phyloP scores from a whole-genome alignment of 2,113 vertebrate genomes.

The Dasyurus viverrinus region DNA sequence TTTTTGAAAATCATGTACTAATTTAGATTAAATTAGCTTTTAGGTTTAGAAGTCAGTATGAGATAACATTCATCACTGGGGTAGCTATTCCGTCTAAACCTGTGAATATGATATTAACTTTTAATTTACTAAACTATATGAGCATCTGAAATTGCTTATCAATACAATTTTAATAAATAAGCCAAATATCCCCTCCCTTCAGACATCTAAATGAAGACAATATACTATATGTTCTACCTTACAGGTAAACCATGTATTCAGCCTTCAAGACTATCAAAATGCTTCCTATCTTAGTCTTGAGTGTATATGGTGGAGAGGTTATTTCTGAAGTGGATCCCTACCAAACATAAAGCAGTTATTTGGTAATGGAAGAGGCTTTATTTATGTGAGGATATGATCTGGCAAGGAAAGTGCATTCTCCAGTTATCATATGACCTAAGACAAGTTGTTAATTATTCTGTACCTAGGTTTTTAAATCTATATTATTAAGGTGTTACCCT shows the following conservation, averaged over 20 bases:
- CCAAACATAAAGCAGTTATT: background rate
- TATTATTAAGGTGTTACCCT: background rate
- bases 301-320: background rate
- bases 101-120: background rate
- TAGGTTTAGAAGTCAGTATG: constrained; percentile 43
- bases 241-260: background rate
- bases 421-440: background rate
- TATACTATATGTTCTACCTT: background rate
- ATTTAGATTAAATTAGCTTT: constrained; percentile 18
- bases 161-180: background rate
- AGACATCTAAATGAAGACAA: background rate
- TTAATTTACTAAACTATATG: background rate
- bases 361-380: background rate
- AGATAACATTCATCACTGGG: background rate
- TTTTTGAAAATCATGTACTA: constrained; percentile 4
- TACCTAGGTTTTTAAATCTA: background rate
- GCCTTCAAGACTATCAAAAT: background rate
- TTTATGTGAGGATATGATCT: background rate
- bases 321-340: background rate
- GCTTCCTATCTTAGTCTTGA: background rate
- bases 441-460: background rate
- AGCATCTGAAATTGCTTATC: background rate
- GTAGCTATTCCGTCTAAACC: background rate
- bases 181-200: background rate
- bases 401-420: background rate